Evolutionary conservation across 2,797 vertebrate genomes (phyloP), one percentile per base, ranked within the genome.

Genomic region (Sylvia borin): DNA sequence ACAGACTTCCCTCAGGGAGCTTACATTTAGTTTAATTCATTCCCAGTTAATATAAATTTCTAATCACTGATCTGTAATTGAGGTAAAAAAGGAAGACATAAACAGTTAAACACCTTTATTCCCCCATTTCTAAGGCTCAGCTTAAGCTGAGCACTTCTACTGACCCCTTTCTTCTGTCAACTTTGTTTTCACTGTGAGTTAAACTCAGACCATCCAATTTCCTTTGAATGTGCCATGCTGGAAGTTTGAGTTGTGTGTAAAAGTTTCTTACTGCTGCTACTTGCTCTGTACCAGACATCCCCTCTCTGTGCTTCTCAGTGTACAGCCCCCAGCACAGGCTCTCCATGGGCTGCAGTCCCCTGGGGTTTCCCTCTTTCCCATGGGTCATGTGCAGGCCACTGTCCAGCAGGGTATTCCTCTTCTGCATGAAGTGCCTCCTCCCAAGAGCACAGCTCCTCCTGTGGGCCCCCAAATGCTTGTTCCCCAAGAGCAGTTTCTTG

Each of bases 371-470:
- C 6, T 65, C 4, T 61, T 26, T 10, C 26, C 27, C 32, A 15
- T 3, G 34, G 48, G 14, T 57, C 6, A 7, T 16, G 20, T 2
- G 5, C 4, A 3, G 20, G 25, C 13, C 0, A 0, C n/a, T 42
- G 11, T 38, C 38, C 2, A 0, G 43, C 1, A 1, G 1, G 24
- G 2, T 32, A 21, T 31, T 27, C n/a, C 14, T 51, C 27, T 70
- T 54, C 10, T 5, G 5, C 77, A 45, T 14, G 19, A 40, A 42
- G 25, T 9, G 6, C 12, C 29, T 76, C 24, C 17, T 76, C 20
- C 43, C 24, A 50, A 26, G 50, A 22, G 11, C 27, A 55, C 1
- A 0, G 40, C 43, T 75, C 24, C 43, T 40, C 10, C 21, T 12
- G 4, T 40, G 10, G 18, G 34, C 10, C 7, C 47, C 54, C 29